A percentile compares a stretch with the other conserved stretches of the same genome.
Evolutionary conservation across 2,113 vertebrate species (phyloP).

Genomic region (Zosterops japonicus): DNA sequence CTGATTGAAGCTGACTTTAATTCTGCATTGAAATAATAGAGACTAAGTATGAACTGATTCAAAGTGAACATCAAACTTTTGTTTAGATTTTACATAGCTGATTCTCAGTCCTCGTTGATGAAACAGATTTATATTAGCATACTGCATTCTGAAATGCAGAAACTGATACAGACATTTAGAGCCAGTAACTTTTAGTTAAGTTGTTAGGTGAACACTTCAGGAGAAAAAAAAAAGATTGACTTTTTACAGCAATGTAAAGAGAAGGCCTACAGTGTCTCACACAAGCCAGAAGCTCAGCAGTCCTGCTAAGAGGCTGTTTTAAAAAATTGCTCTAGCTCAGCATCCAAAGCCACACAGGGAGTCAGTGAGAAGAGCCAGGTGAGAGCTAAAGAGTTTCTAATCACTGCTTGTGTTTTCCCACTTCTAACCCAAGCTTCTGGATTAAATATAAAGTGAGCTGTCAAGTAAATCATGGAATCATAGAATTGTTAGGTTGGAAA

Average conservation of each 20-base stretch:
- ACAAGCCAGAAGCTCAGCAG: neutral
- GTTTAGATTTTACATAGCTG: neutral
- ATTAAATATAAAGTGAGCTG: constrained; percentile 59
- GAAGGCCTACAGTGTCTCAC: neutral
- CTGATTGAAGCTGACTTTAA: neutral
- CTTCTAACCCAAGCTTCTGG: constrained; percentile 43
- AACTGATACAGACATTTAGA: neutral
- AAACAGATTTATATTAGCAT: neutral
- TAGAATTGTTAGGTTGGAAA: neutral
- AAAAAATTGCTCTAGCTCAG: neutral
- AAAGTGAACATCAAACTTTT: neutral
- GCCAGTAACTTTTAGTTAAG: neutral
- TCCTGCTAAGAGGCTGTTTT: neutral
- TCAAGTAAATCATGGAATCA: constrained; percentile 44
- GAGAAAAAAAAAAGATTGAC: neutral
- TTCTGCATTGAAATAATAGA: neutral
- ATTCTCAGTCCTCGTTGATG: neutral
- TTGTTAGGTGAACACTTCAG: neutral
- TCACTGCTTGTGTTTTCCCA: constrained; percentile 27
- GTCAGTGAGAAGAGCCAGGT: constrained; percentile 35
- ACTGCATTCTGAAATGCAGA: neutral
- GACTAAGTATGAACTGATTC: neutral
- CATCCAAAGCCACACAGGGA: constrained; percentile 19
- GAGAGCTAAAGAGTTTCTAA: constrained; percentile 36
- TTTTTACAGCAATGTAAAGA: neutral